Evolutionary conservation across 37 sponge, comb jelly and placozoan species (phyloP), one percentile per base, ranked within the genome.

Genomic region (Tethya wilhelma): DNA sequence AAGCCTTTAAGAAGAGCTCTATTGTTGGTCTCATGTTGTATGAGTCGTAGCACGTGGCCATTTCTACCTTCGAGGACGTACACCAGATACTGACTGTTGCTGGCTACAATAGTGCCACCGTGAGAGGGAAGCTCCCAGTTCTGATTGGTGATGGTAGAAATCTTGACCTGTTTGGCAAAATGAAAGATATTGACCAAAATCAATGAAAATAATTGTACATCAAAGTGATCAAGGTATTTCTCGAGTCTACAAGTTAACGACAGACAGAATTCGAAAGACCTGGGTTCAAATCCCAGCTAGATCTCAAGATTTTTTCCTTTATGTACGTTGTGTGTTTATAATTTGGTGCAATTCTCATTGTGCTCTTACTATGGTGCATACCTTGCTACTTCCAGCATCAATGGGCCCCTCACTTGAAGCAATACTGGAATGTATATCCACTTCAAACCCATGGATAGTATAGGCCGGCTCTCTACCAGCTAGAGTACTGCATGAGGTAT

Each of bases 41-140:
- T 81, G 19, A 96, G 57, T n/a, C 97, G 46, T n/a, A 96, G 49
- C 3, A 96, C 80, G 42, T 83, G 80, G 62, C 94, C 97, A 86
- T 43, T 90, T 25, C 80, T 59, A 4, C 89, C 89, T 55, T 81
- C 82, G 41, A 95, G 38, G 22, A 85, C 71, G 44, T 95, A 95
- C 12, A 87, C 89, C 30, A 91, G 28, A 64, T 86, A 95, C 34
- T 81, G 62, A 31, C 67, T 74, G 77, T 81, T 91, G 30, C 79
- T 77, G 34, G 95, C 89, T 0, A 95, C 90, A 26, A 95, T 75
- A 41, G 70, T 88, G 11, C 89, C 93, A 81, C 60, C 77, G 62
- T 71, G 75, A 42, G 57, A 38, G 14, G 67, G 70, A 8, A 77
- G 44, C 6, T 88, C 78, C 89, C 89, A 93, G 39, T 31, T 65